phyloP scores from a whole-genome alignment of 1,140 invertebrate species.

The Rhopalosiphum maidis region DNA sequence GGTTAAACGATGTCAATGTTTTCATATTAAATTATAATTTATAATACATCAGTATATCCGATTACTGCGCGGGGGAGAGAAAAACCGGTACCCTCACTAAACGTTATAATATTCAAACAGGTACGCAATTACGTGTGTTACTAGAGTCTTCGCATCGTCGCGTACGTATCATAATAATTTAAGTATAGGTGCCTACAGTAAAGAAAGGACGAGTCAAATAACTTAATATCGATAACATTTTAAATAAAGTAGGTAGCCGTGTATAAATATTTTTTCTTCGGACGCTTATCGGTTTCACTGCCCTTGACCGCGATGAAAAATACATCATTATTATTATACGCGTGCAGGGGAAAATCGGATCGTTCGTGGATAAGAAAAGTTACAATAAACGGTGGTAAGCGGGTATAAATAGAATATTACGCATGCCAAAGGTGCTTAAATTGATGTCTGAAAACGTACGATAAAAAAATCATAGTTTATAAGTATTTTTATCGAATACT shows the following conservation, averaged over 20 bases:
- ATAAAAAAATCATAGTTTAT: background rate
- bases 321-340: background rate
- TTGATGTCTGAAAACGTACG: background rate
- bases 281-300: no score
- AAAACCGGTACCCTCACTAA: background rate
- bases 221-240: background rate
- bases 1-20: background rate
- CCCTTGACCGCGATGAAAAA: no score
- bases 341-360: no score
- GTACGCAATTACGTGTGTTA: background rate
- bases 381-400: no score
- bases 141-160: background rate
- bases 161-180: no score
- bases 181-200: background rate
- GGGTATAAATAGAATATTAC: background rate
- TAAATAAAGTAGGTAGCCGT: background rate
- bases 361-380: no score
- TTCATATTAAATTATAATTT: background rate
- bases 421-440: background rate
- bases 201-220: background rate
- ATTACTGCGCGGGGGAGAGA: background rate
- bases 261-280: background rate
- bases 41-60: background rate
- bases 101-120: background rate
- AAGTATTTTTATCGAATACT: background rate